These are phyloP conservation scores for Ptychodera flava DNA, from an alignment of 35 echinoderm and acorn worm genomes.

Conservation along the genomic window DNA sequence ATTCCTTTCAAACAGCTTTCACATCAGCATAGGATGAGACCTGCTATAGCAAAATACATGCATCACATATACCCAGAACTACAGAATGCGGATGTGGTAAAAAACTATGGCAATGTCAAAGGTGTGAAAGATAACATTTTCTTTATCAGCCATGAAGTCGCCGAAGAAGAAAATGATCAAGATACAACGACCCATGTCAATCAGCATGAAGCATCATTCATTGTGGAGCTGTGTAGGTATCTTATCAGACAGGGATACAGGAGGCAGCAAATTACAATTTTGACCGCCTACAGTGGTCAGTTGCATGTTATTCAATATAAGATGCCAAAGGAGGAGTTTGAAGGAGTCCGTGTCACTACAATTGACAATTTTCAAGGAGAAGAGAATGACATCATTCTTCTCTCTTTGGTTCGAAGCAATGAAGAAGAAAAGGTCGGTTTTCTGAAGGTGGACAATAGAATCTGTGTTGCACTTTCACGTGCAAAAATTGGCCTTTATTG, in stretches of 20 bases:
- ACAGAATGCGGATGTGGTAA: constrained; percentile 26
- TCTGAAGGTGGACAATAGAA: constrained; percentile 31
- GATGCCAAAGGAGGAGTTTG: constrained; percentile 8
- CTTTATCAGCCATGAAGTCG: constrained; percentile 47
- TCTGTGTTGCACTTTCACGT: constrained; percentile 34
- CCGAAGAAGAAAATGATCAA: constrained; percentile 21
- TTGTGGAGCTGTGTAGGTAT: constrained; percentile 38
- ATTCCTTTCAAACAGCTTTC: constrained; percentile 23
- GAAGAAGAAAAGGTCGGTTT: constrained; percentile 20
- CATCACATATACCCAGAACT: constrained; percentile 39
- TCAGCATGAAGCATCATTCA: constrained; percentile 49
- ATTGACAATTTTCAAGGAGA: constrained; percentile 67
- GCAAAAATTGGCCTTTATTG: constrained; percentile 46
- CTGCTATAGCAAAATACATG: constrained; percentile 47
- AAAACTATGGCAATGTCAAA: constrained; percentile 18
- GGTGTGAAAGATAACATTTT: constrained; percentile 48
- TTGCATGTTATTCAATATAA: constrained; percentile 19
- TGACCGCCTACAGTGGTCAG: constrained; percentile 49
- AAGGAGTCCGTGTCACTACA: constrained; percentile 22
- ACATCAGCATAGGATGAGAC: constrained; percentile 68
- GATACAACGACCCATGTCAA: constrained; percentile 31
- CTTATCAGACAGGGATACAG: constrained; percentile 57
- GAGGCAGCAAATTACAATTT: constrained; percentile 45
- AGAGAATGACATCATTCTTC: constrained; percentile 68
- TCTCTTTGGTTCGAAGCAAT: constrained; percentile 42